Evolutionary conservation across 2,113 vertebrate genomes (phyloP).

Genomic region (Symphodus melops): DNA sequence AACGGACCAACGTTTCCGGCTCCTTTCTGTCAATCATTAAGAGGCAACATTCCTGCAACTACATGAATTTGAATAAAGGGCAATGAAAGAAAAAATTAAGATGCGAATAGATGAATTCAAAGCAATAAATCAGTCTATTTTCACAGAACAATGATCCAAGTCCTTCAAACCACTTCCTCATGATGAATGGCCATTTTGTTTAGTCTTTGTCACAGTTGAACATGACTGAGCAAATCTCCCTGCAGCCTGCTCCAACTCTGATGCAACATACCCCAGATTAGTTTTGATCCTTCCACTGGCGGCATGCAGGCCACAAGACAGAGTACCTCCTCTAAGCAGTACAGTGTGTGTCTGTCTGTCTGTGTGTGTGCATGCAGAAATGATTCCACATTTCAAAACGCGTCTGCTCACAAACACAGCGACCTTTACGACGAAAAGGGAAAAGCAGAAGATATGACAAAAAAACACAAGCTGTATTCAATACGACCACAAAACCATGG

Average conservation of each 20-base stretch:
- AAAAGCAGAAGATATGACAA: slow-evolving; percentile 34
- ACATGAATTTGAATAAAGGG: background rate
- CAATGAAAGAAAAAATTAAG: background rate
- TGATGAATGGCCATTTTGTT: slow-evolving; percentile 47
- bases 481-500: slow-evolving; percentile 28
- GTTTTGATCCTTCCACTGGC: slow-evolving; percentile 47
- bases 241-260: slow-evolving; percentile 41
- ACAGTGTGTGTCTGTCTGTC: background rate
- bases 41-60: slow-evolving; percentile 8
- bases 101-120: slow-evolving; percentile 18
- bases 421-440: slow-evolving; percentile 13
- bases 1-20: slow-evolving; percentile 6
- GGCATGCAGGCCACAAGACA: slow-evolving; percentile 31
- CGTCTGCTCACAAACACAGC: slow-evolving; percentile 8
- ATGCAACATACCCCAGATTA: slow-evolving; percentile 48
- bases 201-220: slow-evolving; percentile 47
- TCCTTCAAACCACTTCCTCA: slow-evolving; percentile 36
- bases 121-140: slow-evolving; percentile 42
- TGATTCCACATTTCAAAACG: slow-evolving; percentile 26
- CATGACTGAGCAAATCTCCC: slow-evolving; percentile 52
- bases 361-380: slow-evolving; percentile 4
- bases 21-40: slow-evolving; percentile 12
- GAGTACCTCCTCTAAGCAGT: slow-evolving; percentile 19
- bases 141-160: slow-evolving; percentile 28
- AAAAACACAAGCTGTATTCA: slow-evolving; percentile 19